Evolutionary conservation across 64 coral and sea anemone genomes (phyloP).

Genomic region (Trachythela sp.): DNA sequence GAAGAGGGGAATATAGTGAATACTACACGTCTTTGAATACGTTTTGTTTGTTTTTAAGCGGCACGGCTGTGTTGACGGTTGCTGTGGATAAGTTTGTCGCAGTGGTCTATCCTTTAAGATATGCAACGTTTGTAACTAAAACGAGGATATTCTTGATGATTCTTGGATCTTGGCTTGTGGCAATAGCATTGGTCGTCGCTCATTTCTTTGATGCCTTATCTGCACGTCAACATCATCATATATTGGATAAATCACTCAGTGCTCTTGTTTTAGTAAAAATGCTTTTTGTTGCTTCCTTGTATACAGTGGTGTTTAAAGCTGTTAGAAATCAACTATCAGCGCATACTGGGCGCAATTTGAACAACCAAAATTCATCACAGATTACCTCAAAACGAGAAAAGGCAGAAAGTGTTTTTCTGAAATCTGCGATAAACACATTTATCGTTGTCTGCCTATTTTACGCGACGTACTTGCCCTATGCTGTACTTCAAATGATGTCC

Average conservation of each 20-base stretch:
- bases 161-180: background rate
- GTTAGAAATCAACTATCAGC: background rate
- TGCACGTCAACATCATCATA: background rate
- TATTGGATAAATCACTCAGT: background rate
- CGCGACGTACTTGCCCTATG: background rate
- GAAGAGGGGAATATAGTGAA: background rate
- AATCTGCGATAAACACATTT: background rate
- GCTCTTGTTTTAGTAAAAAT: background rate
- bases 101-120: background rate
- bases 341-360: background rate
- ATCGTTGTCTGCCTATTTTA: conserved; percentile 5
- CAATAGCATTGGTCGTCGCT: background rate
- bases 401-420: background rate
- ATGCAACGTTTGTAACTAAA: background rate
- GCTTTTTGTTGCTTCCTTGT: background rate
- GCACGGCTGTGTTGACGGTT: background rate
- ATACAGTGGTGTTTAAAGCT: background rate
- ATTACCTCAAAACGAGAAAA: background rate
- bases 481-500: background rate
- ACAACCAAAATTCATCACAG: background rate
- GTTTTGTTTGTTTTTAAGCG: conserved; percentile 2
- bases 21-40: conserved; percentile 17
- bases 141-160: background rate
- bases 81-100: conserved; percentile 3
- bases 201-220: background rate